Percentiles rank a stretch among this genome's conserved stretches.
phyloP scores from a whole-genome alignment of 2,888 invertebrate species.

The Ophonus ardosiacus region DNA sequence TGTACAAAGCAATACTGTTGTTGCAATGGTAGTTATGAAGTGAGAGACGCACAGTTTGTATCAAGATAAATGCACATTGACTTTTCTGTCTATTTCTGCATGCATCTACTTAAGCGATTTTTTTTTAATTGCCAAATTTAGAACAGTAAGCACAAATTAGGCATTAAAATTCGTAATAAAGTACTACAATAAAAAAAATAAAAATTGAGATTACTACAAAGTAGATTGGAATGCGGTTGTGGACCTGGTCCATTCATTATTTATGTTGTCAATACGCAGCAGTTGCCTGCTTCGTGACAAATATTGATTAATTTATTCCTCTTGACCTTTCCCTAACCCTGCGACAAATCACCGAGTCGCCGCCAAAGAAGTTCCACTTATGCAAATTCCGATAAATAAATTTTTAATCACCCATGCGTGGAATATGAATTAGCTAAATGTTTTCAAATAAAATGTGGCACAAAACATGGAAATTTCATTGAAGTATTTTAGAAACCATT shows the following conservation, averaged over 20 bases:
- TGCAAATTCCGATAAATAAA: background rate
- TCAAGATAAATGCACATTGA: too few species aligned
- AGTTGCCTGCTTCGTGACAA: conserved; percentile 53
- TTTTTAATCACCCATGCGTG: background rate
- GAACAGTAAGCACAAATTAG: too few species aligned
- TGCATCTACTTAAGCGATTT: too few species aligned
- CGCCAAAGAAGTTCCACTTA: background rate
- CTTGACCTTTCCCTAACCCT: conserved; percentile 57
- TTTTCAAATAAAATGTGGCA: background rate
- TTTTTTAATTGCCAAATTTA: too few species aligned
- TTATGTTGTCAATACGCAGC: conserved; percentile 56
- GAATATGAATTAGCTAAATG: background rate
- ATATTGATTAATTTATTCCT: conserved; percentile 61
- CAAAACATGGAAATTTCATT: background rate
- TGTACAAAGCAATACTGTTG: too few species aligned
- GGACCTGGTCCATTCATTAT: conserved; percentile 54
- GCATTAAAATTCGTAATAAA: too few species aligned
- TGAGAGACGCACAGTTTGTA: too few species aligned
- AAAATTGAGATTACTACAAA: background rate
- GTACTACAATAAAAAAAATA: too few species aligned
- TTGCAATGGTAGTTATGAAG: too few species aligned
- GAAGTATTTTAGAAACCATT: background rate
- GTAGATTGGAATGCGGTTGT: background rate
- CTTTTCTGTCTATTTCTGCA: too few species aligned
- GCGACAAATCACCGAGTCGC: conserved; percentile 52